These are phyloP conservation scores for Chaitophorus viminalis DNA, from an alignment of 2,888 invertebrate genomes.

Conservation along the genomic window DNA sequence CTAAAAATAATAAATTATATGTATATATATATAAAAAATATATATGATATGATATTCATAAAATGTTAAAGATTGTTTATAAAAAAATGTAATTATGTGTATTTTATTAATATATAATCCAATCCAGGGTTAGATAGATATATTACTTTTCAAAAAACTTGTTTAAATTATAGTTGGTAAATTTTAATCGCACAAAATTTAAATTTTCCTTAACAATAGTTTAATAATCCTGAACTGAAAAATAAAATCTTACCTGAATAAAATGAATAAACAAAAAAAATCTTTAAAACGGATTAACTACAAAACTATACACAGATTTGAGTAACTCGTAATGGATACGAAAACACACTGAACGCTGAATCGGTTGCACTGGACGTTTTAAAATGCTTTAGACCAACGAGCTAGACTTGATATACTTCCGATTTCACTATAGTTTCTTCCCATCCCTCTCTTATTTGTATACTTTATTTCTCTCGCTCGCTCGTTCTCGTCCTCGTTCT, in stretches of 20 bases:
- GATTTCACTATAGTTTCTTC: conserved; percentile 58
- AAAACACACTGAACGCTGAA: conserved; percentile 52
- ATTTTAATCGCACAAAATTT: too few species aligned
- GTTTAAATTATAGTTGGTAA: too few species aligned
- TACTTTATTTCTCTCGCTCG: not conserved
- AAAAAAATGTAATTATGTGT: too few species aligned
- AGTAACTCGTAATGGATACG: conserved; percentile 16
- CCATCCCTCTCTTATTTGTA: conserved; percentile 44
- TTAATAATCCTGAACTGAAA: too few species aligned
- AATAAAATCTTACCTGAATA: not conserved
- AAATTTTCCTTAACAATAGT: too few species aligned
- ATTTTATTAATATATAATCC: not conserved
- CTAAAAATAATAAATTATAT: too few species aligned
- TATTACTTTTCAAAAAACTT: too few species aligned
- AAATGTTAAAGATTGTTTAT: too few species aligned
- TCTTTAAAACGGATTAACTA: not conserved
- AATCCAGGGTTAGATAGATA: not conserved
- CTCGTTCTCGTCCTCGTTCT: not conserved
- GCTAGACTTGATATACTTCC: conserved; percentile 41
- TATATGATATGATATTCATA: not conserved
- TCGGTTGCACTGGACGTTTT: conserved; percentile 53
- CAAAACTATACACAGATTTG: not conserved
- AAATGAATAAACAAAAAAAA: not conserved
- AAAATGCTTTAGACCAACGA: conserved; percentile 50
- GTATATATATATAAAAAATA: too few species aligned